Evolutionary conservation across 2,113 vertebrate species (phyloP), one percentile per base, ranked within the genome.

Genomic region (Hypocryptadius cinnamomeus): DNA sequence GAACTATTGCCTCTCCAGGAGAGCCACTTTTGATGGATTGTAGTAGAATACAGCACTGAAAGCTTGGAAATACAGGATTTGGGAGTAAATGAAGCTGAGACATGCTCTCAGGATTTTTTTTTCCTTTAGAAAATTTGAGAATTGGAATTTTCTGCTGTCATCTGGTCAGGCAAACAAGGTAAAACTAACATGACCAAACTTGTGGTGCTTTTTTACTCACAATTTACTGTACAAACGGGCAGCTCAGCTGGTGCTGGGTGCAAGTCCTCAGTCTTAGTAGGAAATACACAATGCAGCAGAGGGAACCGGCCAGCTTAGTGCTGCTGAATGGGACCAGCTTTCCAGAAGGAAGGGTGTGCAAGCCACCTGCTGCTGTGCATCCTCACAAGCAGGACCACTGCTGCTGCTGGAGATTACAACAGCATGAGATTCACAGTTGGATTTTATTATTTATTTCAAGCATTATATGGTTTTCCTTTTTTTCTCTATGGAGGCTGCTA

Each of bases 31-130:
- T 37, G 13, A 27, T 47, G 63, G 28, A 77, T 8, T 4, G 7
- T 8, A 4, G 27, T 68, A 35, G 59, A 69, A 33, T 65, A 31
- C 53, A 27, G 25, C 23, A 23, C 7, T 59, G 60, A 47, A 89
- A 59, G 51, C 39, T 61, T 88, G n/a, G 39, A 77, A 85, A 39
- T 21, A 1, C 2, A 17, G 39, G 30, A 24, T 17, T 15, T 4
- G 4, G 39, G 24, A 39, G 14, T 47, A 40, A 51, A 54, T n/a
- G 30, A 82, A 91, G 21, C 50, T 11, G 16, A 86, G 27, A 27
- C 0, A 0, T 8, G 3, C 66, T 65, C 18, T 66, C 0, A 2
- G 25, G 33, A 9, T 8, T 60, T 8, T 10, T 12, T 17, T 19
- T 24, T 5, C 3, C 7, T 6, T 39, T 33, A 54, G 35, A 47